Evolutionary conservation across 2,113 vertebrate genomes (phyloP), one percentile per base, ranked within the genome.

Genomic region (Mungos mungo): DNA sequence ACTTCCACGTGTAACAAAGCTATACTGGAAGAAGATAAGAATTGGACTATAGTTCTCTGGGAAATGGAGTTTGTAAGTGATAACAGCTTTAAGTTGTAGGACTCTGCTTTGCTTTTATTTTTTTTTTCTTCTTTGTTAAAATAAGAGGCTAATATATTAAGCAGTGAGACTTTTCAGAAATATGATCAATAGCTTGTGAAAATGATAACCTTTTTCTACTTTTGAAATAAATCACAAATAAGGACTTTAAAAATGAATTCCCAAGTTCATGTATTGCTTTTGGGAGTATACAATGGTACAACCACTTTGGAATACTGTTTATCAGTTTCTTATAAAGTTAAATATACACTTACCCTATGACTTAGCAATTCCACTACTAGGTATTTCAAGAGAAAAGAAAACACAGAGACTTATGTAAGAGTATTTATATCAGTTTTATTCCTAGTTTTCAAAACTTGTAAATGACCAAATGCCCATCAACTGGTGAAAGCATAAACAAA

Each of bases 21-120:
- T 57, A 47, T 84, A 68, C 38, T 93, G 29, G n/a, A 84, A 83
- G 60, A 95, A 95, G 97, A 98, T 98, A 98, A 98, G 27, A 97
- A 77, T 47, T 98, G 96, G 97, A 97, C 95, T 97, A 5, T 91
- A 92, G 95, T 94, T 97, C 88, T 63, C 88, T 65, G 77, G 29
- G 29, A 96, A 95, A 72, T 23, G 63, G 4, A 84, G 23, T 79
- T 85, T 63, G 11, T 84, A 82, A 94, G 47, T 23, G 50, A 93
- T 96, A 71, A 27, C 13, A 84, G 11, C 35, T 71, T 80, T 79
- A 81, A 35, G 21, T 93, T 54, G 80, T 60, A 68, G 23, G 68
- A 95, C 12, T 88, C 38, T 83, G 68, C 31, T 85, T 74, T 88
- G 21, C 12, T 81, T 92, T 80, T 86, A 45, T 47, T 69, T 57